Evolutionary conservation across 1,140 invertebrate genomes (phyloP), one percentile per base, ranked within the genome.

Genomic region (Mercenaria mercenaria): DNA sequence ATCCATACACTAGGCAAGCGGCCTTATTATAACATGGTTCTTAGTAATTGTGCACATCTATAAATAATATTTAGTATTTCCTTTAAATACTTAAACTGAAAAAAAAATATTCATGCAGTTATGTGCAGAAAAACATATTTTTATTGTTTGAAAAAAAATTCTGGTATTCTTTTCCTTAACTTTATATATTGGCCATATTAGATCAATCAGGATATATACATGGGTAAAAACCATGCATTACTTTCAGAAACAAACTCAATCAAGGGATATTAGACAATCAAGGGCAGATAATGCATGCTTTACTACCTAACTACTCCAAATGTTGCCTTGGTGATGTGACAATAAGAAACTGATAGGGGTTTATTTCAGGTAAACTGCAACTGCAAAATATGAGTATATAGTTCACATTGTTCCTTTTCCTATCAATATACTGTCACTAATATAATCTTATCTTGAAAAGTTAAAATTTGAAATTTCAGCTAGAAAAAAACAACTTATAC

Each of bases 331-430:
- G 86, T 76, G 76, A 77, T 34, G 86, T 64, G 41, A 80, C 76
- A 80, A 47, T 69, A 64, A 88, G 64, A 80, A 52, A 77, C 59
- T 61, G 61, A 85, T 72, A 85, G 0, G 82, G 64, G 20, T 85
- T 85, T 72, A 85, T 47, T 69, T 67, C 64, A 85, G 82, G 82
- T 72, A 85, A 67, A 52, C 59, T 74, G 59, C 64, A 85, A 52
- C 82, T 85, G 82, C 20, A 85, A 85, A 26, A 74, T 59, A 82
- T 43, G 26, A n/a, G n/a, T n/a, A n/a, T n/a, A 10, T 13, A 8
- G n/a, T 15, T 13, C n/a, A 64, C n/a, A 64, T n/a, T 26, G 26
- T 64, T 64, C 20, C 26, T 13, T 64, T 64, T n/a, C 59, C 59
- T 64, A 29, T 50, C 47, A 10, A n/a, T n/a, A n/a, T n/a, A 11